Conservation (phyloP, 2,113 vertebrate species). For the Sander vitreus region DNA sequence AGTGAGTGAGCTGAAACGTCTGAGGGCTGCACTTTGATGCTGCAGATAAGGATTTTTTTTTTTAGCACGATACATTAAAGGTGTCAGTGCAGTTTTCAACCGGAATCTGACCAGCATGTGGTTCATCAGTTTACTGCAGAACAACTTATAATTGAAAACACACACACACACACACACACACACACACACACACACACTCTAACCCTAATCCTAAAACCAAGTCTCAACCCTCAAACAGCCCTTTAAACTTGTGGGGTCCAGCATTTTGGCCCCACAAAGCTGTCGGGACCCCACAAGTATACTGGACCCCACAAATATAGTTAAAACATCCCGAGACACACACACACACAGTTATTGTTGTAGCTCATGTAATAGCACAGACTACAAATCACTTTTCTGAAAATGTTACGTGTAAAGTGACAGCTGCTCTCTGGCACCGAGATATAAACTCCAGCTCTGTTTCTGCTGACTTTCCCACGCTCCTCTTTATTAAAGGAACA, state of each 20-base stretch:
- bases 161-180: slow-evolving; percentile 1
- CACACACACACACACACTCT: background rate
- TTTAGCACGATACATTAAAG: too few species aligned
- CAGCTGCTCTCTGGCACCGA: background rate
- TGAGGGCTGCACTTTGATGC: too few species aligned
- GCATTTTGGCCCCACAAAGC: too few species aligned
- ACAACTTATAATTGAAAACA: background rate
- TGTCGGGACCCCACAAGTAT: too few species aligned
- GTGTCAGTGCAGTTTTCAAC: too few species aligned
- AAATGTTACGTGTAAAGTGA: background rate
- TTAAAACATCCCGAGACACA: background rate
- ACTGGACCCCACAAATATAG: too few species aligned
- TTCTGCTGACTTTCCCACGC: background rate
- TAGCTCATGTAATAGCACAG: background rate
- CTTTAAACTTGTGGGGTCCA: too few species aligned
- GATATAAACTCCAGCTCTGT: background rate
- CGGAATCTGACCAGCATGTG: too few species aligned
- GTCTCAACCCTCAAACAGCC: too few species aligned
- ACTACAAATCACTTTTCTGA: background rate
- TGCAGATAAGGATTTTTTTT: too few species aligned
- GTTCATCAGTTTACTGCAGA: background rate
- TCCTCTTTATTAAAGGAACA: background rate
- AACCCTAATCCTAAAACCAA: too few species aligned
- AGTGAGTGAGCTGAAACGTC: too few species aligned
- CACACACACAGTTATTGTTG: background rate